Base-by-base conservation (phyloP, 1,140 invertebrate species). In the Physella acuta region DNA sequence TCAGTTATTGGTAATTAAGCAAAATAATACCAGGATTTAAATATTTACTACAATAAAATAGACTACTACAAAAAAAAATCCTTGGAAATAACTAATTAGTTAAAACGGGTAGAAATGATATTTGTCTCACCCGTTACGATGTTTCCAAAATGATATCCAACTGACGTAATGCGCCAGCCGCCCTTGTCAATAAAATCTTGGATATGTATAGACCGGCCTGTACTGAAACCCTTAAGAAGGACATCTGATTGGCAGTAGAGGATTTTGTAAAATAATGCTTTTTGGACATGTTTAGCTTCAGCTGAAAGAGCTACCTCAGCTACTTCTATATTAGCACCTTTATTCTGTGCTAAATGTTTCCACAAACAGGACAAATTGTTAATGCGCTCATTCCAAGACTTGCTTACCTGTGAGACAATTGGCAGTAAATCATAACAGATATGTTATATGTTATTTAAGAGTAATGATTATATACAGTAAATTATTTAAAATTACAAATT, bases 141-240 rank as follows among this genome's bases (percentile, higher is more conserved):
- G 26, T 52, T 3, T 31, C 62, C 62, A 52, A 4, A 3, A 33
- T 39, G 44, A 53, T 64, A 64, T 31, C 39, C 51, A 1, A 64
- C 39, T 24, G 28, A 51, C 28, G 62, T 64, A n/a, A 64, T 20
- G 3, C 62, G 62, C 62, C 62, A 64, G 17, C 1, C 26, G 17
- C 30, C 62, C 20, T 64, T 64, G 39, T 64, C 62, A 64, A 64
- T 64, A 34, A 64, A 64, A 17, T 64, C 49, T 33, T 52, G 26
- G 52, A 64, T 64, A 31, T 53, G 16, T 31, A 64, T 64, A 20
- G 44, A 33, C 3, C 28, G 17, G 16, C 62, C 44, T 20, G 11
- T 20, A 16, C 33, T 52, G 11, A 64, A 52, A 11, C 62, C 62
- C 16, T 33, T 64, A 17, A 64, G 62, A 31, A 44, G 34, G 1